Evolutionary conservation across 2,888 invertebrate species (phyloP).

Genomic region (Encarsia formosa): DNA sequence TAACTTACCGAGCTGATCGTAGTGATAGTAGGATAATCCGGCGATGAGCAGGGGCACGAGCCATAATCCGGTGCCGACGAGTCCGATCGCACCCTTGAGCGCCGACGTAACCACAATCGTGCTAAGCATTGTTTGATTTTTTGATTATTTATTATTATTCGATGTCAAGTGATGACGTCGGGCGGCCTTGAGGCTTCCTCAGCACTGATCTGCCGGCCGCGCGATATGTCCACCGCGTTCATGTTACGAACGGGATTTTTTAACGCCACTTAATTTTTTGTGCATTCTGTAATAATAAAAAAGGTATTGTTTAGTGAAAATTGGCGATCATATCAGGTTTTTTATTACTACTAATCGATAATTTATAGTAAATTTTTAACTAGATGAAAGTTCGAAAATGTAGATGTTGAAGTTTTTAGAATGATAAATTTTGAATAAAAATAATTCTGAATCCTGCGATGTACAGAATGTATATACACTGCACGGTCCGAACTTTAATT

Average conservation of each 20-base stretch:
- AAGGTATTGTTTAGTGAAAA: too few relatives aligned
- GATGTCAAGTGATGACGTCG: slow-evolving; percentile 6
- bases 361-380: too few relatives aligned
- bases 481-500: too few relatives aligned
- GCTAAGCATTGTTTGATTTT: too few relatives aligned
- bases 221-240: slow-evolving; percentile 13
- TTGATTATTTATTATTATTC: too few relatives aligned
- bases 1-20: slow-evolving; percentile 60
- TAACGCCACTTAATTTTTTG: not conserved
- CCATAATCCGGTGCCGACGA: slow-evolving; percentile 77
- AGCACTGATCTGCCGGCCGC: slow-evolving; percentile 14
- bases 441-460: too few relatives aligned
- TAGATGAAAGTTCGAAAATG: too few relatives aligned
- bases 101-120: slow-evolving; percentile 74
- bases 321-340: too few relatives aligned
- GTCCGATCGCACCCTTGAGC: slow-evolving; percentile 67
- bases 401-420: too few relatives aligned
- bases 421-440: too few relatives aligned
- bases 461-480: too few relatives aligned
- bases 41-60: slow-evolving; percentile 78
- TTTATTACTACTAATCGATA: too few relatives aligned
- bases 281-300: slow-evolving; percentile 14
- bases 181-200: slow-evolving; percentile 26
- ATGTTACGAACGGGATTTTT: slow-evolving; percentile 20
- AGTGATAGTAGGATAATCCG: slow-evolving; percentile 75